Conservation (phyloP, 2,888 invertebrate genomes). For the Cerastis leucographa region DNA sequence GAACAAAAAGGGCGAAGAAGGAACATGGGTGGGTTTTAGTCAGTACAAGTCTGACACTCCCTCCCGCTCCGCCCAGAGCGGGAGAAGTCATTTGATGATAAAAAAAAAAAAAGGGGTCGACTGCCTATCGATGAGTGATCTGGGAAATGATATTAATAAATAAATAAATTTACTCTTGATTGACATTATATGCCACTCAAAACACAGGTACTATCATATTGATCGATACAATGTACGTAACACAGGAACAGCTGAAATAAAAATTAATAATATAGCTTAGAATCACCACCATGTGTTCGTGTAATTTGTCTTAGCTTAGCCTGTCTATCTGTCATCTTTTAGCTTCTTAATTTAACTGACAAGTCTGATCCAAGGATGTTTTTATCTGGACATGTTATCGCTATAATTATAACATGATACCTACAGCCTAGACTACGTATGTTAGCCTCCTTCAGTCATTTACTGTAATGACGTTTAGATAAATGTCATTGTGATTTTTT, state of each 20-base stretch:
- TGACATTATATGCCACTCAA: slow-evolving; percentile 53
- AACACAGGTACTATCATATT: slow-evolving; percentile 22
- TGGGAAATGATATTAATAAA: slow-evolving; percentile 47
- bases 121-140: slow-evolving; percentile 38
- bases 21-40: no score
- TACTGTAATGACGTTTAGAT: slow-evolving; percentile 62
- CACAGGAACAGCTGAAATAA: slow-evolving; percentile 7
- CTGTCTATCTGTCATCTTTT: slow-evolving; percentile 50
- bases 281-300: slow-evolving; percentile 23
- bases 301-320: slow-evolving; percentile 45
- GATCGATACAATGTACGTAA: slow-evolving; percentile 26
- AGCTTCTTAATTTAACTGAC: slow-evolving; percentile 56
- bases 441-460: slow-evolving; percentile 33
- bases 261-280: slow-evolving; percentile 14
- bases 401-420: slow-evolving; percentile 46
- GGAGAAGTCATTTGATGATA: no score
- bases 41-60: no score
- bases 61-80: no score
- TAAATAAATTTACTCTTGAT: slow-evolving; percentile 64
- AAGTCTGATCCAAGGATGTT: slow-evolving; percentile 42
- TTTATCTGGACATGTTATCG: slow-evolving; percentile 47
- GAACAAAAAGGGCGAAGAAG: no score
- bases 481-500: slow-evolving; percentile 64
- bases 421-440: slow-evolving; percentile 20
- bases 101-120: no score